Conservation (phyloP, 2,113 vertebrate species). For the Labeo catla region DNA sequence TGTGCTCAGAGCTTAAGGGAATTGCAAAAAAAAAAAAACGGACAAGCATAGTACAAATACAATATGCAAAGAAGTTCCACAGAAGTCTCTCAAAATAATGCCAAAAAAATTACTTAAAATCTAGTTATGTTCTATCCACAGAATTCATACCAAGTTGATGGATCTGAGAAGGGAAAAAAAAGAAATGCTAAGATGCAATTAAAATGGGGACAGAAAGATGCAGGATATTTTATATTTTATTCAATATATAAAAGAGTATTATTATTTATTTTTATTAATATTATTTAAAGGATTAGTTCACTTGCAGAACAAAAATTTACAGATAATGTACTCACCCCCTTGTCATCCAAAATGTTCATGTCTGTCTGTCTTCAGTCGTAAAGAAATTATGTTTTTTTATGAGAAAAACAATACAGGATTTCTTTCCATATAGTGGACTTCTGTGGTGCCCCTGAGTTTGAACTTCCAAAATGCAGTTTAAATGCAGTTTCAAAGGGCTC, state of each 20-base stretch:
- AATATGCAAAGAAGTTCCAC: not conserved
- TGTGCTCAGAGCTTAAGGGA: not conserved
- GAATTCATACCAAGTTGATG: not conserved
- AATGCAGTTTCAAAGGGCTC: too few species aligned
- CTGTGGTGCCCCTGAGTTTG: too few species aligned
- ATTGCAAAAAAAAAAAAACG: not conserved
- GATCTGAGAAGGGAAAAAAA: not conserved
- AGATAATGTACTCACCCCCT: too few species aligned
- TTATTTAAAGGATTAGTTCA: not conserved
- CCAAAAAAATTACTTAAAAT: not conserved
- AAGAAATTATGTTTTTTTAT: too few species aligned
- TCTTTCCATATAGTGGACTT: too few species aligned
- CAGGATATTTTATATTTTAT: not conserved
- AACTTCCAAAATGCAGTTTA: too few species aligned
- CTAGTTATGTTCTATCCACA: not conserved
- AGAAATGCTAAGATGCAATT: not conserved
- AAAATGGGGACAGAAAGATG: not conserved
- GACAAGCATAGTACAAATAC: not conserved
- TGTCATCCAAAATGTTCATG: too few species aligned
- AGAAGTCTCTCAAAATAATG: not conserved
- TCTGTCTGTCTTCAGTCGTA: too few species aligned
- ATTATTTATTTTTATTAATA: not conserved
- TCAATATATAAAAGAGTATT: not conserved
- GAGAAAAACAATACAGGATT: too few species aligned
- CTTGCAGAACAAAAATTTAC: too few species aligned